These are phyloP conservation scores for Patiria miniata DNA, from an alignment of 35 echinoderm and acorn worm species.

Conservation along the genomic window DNA sequence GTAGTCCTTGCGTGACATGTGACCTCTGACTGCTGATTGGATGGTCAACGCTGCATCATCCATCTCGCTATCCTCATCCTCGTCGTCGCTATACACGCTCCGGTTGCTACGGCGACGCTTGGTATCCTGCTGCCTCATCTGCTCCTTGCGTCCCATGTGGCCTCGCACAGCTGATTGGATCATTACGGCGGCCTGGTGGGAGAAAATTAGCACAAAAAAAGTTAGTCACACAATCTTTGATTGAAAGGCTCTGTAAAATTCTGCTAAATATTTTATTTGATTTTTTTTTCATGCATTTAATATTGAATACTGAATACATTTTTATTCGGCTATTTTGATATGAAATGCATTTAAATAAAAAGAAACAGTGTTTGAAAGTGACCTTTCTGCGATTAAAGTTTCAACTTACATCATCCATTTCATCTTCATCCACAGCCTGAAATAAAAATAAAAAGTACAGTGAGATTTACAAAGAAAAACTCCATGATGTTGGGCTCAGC, in stretches of 20 bases:
- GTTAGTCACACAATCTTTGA: no score
- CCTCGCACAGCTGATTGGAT: slow-evolving; percentile 90
- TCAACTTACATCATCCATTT: slow-evolving; percentile 57
- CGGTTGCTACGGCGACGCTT: slow-evolving; percentile 10
- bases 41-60: slow-evolving; percentile 93
- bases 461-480: no score
- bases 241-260: no score
- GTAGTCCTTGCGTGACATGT: slow-evolving; percentile 83
- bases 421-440: slow-evolving; percentile 47
- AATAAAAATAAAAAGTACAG: neutral
- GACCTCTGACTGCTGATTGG: slow-evolving; percentile 91
- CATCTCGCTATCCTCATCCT: slow-evolving; percentile 63
- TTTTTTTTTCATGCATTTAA: no score
- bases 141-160: slow-evolving; percentile 74
- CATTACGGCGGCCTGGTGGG: slow-evolving; percentile 64
- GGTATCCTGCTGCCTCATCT: slow-evolving; percentile 3
- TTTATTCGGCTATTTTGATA: no score
- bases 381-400: neutral
- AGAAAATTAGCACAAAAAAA: no score
- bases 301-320: no score
- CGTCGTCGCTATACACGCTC: slow-evolving; percentile 42
- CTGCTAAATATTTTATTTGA: no score
- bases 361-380: neutral
- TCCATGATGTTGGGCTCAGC: no score
- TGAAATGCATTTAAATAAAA: neutral